Percentiles rank a stretch among this genome's conserved stretches.
Conservation (phyloP, 2,888 invertebrate genomes). For the Polylopha cassiicola region DNA sequence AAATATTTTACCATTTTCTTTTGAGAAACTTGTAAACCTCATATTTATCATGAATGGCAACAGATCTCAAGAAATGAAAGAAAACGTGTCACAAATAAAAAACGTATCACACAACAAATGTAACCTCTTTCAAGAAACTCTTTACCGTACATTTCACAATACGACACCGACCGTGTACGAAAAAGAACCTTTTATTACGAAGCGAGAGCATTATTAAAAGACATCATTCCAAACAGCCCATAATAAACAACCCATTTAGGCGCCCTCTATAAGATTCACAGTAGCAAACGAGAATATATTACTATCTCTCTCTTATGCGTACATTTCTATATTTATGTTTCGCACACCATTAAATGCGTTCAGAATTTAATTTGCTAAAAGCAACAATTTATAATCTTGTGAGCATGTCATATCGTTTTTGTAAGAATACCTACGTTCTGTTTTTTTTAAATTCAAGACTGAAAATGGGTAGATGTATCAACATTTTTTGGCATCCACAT, state of each 20-base stretch:
- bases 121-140: not conserved
- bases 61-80: too few species aligned
- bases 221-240: slow-evolving; percentile 51
- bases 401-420: slow-evolving; percentile 24
- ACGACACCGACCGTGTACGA: slow-evolving; percentile 9
- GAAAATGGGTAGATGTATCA: too few species aligned
- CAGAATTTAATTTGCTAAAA: slow-evolving; percentile 40
- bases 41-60: too few species aligned
- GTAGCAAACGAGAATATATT: slow-evolving; percentile 3
- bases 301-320: slow-evolving; percentile 20
- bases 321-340: slow-evolving; percentile 14
- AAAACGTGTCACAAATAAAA: too few species aligned
- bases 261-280: slow-evolving; percentile 17
- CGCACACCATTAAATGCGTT: slow-evolving; percentile 23
- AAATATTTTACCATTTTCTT: too few species aligned
- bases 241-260: slow-evolving; percentile 53
- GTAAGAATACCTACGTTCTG: slow-evolving; percentile 9
- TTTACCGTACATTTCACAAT: slow-evolving; percentile 4
- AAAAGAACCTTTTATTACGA: slow-evolving; percentile 27
- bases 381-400: slow-evolving; percentile 33
- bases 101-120: slow-evolving; percentile 1
- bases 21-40: too few species aligned
- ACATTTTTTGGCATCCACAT: too few species aligned
- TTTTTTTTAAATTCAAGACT: too few species aligned
- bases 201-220: slow-evolving; percentile 45